These are phyloP conservation scores for Tetranychus piercei DNA, from an alignment of 2,888 invertebrate genomes.

Conservation along the genomic window DNA sequence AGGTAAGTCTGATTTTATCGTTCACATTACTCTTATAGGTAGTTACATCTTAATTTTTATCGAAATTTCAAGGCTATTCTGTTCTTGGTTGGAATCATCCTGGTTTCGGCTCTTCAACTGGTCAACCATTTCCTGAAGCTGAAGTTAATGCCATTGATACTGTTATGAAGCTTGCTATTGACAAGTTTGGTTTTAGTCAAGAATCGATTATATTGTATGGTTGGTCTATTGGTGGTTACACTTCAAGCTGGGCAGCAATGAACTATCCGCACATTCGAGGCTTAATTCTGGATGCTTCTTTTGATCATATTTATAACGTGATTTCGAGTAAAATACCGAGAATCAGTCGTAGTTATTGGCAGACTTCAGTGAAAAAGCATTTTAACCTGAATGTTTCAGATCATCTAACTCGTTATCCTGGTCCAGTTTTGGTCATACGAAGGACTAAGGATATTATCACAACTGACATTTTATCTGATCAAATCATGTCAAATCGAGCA, in stretches of 20 bases:
- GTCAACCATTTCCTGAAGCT: slow-evolving; percentile 57
- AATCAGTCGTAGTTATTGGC: slow-evolving; percentile 49
- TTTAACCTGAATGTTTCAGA: slow-evolving; percentile 62
- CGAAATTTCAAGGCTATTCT: slow-evolving; percentile 48
- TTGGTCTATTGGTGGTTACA: slow-evolving; percentile 95
- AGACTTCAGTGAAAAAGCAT: slow-evolving; percentile 54
- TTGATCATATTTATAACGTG: slow-evolving; percentile 79
- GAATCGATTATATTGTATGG: slow-evolving; percentile 69
- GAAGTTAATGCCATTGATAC: slow-evolving; percentile 75
- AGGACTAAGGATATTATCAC: slow-evolving; percentile 81
- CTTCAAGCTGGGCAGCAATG: slow-evolving; percentile 70
- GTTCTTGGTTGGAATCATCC: slow-evolving; percentile 96
- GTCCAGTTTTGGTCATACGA: slow-evolving; percentile 60
- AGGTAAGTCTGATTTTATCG: slow-evolving; percentile 60
- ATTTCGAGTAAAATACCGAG: slow-evolving; percentile 71
- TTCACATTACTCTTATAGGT: neutral
- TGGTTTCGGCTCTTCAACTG: slow-evolving; percentile 76
- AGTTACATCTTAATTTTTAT: neutral
- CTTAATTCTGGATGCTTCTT: slow-evolving; percentile 83
- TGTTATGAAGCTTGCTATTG: slow-evolving; percentile 74
- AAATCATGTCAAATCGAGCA: slow-evolving; percentile 49
- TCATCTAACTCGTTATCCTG: slow-evolving; percentile 47
- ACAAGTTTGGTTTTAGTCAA: slow-evolving; percentile 54
- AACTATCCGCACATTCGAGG: slow-evolving; percentile 67
- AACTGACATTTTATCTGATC: slow-evolving; percentile 41